A percentile compares a stretch with the other conserved stretches of the same genome.
These are phyloP conservation scores for Amniataba percoides DNA, from an alignment of 2,797 vertebrate species.

Conservation along the genomic window DNA sequence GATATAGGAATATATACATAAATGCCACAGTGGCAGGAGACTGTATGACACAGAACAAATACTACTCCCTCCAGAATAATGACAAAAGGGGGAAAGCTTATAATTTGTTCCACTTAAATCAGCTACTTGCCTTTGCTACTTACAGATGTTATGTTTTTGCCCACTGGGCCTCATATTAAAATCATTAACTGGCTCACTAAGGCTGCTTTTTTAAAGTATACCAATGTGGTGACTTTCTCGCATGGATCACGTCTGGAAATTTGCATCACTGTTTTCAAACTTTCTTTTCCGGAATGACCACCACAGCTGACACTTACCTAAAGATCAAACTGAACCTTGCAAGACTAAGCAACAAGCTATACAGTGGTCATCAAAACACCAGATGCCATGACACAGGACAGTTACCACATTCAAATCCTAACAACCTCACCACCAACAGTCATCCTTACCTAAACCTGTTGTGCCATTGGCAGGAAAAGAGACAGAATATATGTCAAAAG, in stretches of 20 bases:
- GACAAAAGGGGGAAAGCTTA: not conserved
- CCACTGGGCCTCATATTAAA: not conserved
- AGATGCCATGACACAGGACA: constrained; percentile 52
- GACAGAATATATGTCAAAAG: constrained; percentile 58
- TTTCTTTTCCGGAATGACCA: not conserved
- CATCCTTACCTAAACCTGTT: constrained; percentile 86
- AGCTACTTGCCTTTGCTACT: not conserved
- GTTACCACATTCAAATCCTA: constrained; percentile 53
- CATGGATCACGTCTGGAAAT: not conserved
- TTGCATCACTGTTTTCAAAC: not conserved
- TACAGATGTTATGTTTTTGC: not conserved
- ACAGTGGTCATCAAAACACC: constrained; percentile 73
- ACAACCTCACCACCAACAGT: constrained; percentile 49
- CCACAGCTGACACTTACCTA: constrained; percentile 5
- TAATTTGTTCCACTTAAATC: constrained; percentile 24
- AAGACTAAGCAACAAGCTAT: constrained; percentile 15
- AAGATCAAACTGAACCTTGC: not conserved
- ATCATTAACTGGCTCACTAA: constrained; percentile 15
- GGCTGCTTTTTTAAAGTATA: constrained; percentile 43
- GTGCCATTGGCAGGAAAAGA: constrained; percentile 59
- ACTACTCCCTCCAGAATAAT: not conserved
- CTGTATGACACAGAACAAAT: constrained; percentile 9
- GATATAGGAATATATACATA: constrained; percentile 8
- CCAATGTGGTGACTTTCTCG: not conserved
- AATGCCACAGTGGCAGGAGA: constrained; percentile 14